These are phyloP conservation scores for Phymastichus coffea DNA, from an alignment of 1,140 invertebrate species.

Conservation along the genomic window DNA sequence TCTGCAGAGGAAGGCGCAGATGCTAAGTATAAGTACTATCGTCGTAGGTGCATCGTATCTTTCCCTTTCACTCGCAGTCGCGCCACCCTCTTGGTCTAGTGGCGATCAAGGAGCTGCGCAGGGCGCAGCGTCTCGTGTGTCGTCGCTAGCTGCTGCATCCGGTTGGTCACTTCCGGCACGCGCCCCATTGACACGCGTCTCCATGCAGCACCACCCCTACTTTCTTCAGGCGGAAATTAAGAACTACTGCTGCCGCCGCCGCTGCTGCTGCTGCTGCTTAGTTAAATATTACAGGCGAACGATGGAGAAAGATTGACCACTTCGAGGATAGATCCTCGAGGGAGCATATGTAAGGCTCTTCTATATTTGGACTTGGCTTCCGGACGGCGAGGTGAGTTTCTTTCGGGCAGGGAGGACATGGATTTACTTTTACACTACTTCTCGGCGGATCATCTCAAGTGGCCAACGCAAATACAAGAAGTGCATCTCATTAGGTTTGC, in stretches of 20 bases:
- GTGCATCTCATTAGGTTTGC: too few relatives aligned
- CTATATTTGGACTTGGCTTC: slow-evolving; percentile 14
- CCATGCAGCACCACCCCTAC: slow-evolving; percentile 13
- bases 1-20: slow-evolving; percentile 13
- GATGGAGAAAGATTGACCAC: not conserved
- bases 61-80: slow-evolving; percentile 7
- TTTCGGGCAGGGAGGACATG: slow-evolving; percentile 1
- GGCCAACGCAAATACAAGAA: too few relatives aligned
- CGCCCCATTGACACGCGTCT: slow-evolving; percentile 51
- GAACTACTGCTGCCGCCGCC: not conserved
- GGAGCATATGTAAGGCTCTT: too few relatives aligned
- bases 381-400: not conserved
- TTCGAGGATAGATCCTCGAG: not conserved
- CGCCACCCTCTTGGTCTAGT: slow-evolving; percentile 27
- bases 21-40: slow-evolving; percentile 23
- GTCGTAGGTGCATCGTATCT: slow-evolving; percentile 7
- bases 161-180: slow-evolving; percentile 58
- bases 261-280: too few relatives aligned
- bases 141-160: slow-evolving; percentile 43
- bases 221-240: too few relatives aligned
- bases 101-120: slow-evolving; percentile 27
- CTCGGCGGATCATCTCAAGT: not conserved
- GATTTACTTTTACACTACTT: slow-evolving; percentile 15
- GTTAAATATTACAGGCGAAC: too few relatives aligned
- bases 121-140: slow-evolving; percentile 48